A percentile compares a stretch with the other conserved stretches of the same genome.
phyloP scores from a whole-genome alignment of 2,113 vertebrate genomes.

The Ibidorhyncha struthersii region DNA sequence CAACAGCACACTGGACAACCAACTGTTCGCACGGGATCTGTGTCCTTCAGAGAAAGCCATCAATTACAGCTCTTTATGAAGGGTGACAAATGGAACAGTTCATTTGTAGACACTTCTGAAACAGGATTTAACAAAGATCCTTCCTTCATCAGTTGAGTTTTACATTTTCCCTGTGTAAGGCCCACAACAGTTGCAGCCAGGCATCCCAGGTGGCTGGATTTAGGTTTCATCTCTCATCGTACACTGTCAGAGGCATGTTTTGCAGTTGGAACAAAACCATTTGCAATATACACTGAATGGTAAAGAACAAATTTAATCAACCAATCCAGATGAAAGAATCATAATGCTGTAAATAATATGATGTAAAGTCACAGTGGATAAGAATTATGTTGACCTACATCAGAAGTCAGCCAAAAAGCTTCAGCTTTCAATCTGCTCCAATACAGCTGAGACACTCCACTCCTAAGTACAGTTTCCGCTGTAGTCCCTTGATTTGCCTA shows the following conservation, averaged over 20 bases:
- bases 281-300: background rate
- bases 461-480: background rate
- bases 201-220: background rate
- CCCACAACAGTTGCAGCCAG: background rate
- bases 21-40: background rate
- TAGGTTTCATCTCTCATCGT: background rate
- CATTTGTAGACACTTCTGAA: background rate
- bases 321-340: slow-evolving; percentile 38
- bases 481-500: background rate
- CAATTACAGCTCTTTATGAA: background rate
- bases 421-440: slow-evolving; percentile 45
- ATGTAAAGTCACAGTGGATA: slow-evolving; percentile 23
- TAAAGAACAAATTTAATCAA: slow-evolving; percentile 42
- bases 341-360: slow-evolving; percentile 49
- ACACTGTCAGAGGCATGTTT: background rate
- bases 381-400: slow-evolving; percentile 56
- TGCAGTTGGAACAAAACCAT: background rate
- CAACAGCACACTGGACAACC: background rate
- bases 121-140: background rate
- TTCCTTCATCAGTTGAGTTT: background rate
- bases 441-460: background rate
- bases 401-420: slow-evolving; percentile 48
- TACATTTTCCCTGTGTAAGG: background rate
- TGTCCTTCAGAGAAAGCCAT: background rate
- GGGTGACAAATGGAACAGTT: background rate